phyloP scores from a whole-genome alignment of 2,888 invertebrate genomes.

The Trachelus stipa region DNA sequence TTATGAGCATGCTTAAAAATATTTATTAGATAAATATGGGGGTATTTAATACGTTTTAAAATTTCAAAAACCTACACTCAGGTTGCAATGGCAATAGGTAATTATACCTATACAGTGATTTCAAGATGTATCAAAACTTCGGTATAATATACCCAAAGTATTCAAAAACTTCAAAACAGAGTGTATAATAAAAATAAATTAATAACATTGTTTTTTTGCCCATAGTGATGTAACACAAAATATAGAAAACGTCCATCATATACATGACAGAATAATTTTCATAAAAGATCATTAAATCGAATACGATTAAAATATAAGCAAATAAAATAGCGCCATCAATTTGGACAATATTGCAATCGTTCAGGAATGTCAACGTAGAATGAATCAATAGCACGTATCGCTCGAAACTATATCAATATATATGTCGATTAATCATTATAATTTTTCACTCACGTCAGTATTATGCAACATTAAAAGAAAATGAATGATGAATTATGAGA shows the following conservation, averaged over 20 bases:
- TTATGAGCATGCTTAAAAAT: neutral
- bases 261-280: neutral
- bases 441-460: neutral
- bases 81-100: neutral
- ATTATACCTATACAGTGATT: neutral
- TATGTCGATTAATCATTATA: neutral
- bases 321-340: neutral
- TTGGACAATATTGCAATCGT: neutral
- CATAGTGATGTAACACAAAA: neutral
- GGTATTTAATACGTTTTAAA: neutral
- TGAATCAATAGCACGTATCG: neutral
- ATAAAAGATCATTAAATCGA: neutral
- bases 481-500: neutral
- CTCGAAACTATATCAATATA: neutral
- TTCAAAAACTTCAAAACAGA: neutral
- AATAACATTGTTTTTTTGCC: neutral
- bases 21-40: neutral
- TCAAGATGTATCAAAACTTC: neutral
- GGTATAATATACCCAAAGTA: neutral
- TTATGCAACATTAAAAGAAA: neutral
- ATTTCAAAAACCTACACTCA: neutral
- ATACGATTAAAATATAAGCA: neutral
- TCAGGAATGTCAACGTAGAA: neutral
- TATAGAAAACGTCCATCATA: neutral
- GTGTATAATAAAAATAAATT: neutral